These are phyloP conservation scores for Spatula versicolor DNA, from an alignment of 2,797 vertebrate species.

Conservation along the genomic window DNA sequence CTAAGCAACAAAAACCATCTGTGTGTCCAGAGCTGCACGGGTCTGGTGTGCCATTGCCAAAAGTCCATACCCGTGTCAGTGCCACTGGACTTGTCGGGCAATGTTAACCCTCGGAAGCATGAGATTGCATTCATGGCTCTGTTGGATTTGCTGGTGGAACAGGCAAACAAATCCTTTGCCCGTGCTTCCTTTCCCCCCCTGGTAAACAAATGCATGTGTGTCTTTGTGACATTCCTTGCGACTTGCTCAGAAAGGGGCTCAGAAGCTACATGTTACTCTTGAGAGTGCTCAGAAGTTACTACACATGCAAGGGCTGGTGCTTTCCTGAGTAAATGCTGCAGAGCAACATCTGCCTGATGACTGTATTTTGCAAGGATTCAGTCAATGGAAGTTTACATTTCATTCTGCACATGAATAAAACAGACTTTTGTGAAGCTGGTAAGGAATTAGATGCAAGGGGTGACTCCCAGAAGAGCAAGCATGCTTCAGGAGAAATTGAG, in stretches of 20 bases:
- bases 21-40: not conserved
- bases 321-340: not conserved
- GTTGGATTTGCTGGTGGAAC: not conserved
- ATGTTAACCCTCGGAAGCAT: not conserved
- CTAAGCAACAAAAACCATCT: slow-evolving; percentile 41
- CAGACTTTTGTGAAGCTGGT: not conserved
- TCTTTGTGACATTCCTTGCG: not conserved
- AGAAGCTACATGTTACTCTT: not conserved
- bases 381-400: not conserved
- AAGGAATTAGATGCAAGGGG: not conserved
- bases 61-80: not conserved
- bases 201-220: not conserved
- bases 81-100: not conserved
- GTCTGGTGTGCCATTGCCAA: not conserved
- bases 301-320: not conserved
- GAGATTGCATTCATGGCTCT: not conserved
- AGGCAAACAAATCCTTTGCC: not conserved
- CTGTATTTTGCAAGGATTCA: not conserved
- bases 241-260: not conserved
- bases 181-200: fast-evolving
- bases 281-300: not conserved
- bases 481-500: not conserved
- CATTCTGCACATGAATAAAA: not conserved
- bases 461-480: not conserved
- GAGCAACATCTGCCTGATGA: not conserved